A percentile compares a stretch with the other conserved stretches of the same genome.
These are phyloP conservation scores for Syngnathoides biaculeatus DNA, from an alignment of 2,113 vertebrate species.

Conservation along the genomic window DNA sequence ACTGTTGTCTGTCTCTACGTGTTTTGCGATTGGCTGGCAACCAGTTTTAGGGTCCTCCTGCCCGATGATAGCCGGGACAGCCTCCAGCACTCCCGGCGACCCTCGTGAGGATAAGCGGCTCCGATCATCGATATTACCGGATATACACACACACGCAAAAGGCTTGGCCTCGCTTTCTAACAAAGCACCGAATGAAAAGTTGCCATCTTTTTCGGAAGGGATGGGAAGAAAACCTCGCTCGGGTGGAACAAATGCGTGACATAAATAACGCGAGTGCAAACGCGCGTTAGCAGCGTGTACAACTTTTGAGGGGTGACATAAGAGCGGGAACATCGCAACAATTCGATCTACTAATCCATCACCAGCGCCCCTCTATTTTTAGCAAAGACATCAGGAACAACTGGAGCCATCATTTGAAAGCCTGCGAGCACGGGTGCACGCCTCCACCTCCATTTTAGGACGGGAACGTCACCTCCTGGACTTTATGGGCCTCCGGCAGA, in stretches of 20 bases:
- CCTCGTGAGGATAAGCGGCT: no score
- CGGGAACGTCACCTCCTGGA: constrained; percentile 47
- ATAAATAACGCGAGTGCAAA: neutral
- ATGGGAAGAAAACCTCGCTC: no score
- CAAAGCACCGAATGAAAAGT: neutral
- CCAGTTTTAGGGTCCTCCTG: no score
- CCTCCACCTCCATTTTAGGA: constrained; percentile 68
- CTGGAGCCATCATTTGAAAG: neutral
- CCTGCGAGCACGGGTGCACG: neutral
- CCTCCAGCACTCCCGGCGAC: no score
- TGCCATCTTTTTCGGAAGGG: neutral
- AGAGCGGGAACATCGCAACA: neutral
- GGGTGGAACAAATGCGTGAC: neutral
- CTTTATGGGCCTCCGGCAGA: constrained; percentile 23
- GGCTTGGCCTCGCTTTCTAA: no score
- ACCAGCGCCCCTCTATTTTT: neutral
- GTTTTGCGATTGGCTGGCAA: no score
- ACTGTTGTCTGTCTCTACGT: no score
- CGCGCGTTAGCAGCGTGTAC: neutral
- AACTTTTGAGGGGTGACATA: neutral
- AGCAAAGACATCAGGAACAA: constrained; percentile 1
- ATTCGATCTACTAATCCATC: constrained; percentile 2
- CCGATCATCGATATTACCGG: no score
- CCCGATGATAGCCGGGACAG: no score
- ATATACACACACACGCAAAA: no score